Base-by-base conservation (phyloP, 1,140 invertebrate species). In the Pseudomyrmex sp. region DNA sequence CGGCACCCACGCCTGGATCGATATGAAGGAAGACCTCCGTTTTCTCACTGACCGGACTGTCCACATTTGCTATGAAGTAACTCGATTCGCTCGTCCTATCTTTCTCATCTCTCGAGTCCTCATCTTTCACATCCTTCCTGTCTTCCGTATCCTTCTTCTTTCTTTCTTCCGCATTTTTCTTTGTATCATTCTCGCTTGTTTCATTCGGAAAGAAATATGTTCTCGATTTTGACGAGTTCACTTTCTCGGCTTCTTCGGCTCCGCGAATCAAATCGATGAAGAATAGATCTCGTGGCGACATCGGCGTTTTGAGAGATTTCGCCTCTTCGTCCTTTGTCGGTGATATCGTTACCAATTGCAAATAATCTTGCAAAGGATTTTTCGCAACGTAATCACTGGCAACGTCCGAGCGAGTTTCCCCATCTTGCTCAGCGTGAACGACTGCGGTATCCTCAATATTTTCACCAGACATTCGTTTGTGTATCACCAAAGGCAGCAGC, bases 231-330 rank as follows among this genome's bases (percentile, higher is more conserved):
- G 23, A 8, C 13, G 4, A 50, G 54, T 50, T 74, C 2, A 23
- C 62, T 20, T 3, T 66, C 48, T 89, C 88, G 3, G 59, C 77
- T 56, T 70, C 83, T 9, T 93, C 90, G 1, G 92, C 93, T 58
- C 87, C 83, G 65, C 86, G 85, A 66, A 93, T 91, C 4, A 95
- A 75, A 90, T 95, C 93, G 7, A 90, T 91, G 66, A 95, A 94
- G 72, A 94, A 95, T 35, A 94, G 76, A 76, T 94, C 92, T 35
- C 94, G 87, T 2, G 94, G 94, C 1, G 93, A 93, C 58, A 94
- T 79, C 4, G 92, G 87, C 70, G 85, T 83, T 66, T 84, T 73
- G 0, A 82, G 85, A 9, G 83, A 26, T 26, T 26, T 72, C 15
- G 84, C 66, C 0, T 50, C 15, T 23, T 85, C 54, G 26, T 80